Conservation (phyloP, 2,888 invertebrate species). For the Nymphalis polychloros region DNA sequence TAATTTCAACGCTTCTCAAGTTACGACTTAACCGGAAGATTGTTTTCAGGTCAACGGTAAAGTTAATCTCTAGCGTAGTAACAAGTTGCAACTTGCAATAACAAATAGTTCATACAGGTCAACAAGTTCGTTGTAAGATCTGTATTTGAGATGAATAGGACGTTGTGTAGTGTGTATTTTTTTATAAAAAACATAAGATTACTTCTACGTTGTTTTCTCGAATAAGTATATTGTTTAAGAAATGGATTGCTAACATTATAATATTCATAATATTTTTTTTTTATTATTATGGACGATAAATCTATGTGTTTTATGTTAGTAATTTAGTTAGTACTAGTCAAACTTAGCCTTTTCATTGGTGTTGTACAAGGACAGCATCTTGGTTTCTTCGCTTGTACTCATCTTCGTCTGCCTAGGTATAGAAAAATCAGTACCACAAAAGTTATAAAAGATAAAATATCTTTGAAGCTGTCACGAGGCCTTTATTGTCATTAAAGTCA, state of each 20-base stretch:
- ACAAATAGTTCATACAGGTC: slow-evolving; percentile 8
- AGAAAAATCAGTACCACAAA: too few relatives aligned
- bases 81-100: background rate
- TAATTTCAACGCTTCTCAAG: background rate
- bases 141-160: background rate
- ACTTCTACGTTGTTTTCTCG: background rate
- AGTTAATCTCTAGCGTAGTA: slow-evolving; percentile 5
- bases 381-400: too few relatives aligned
- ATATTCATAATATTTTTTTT: too few relatives aligned
- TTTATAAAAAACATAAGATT: background rate
- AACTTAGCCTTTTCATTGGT: too few relatives aligned
- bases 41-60: slow-evolving; percentile 11
- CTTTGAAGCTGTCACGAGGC: too few relatives aligned
- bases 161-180: background rate
- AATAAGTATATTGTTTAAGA: background rate
- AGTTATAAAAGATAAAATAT: too few relatives aligned
- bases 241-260: background rate
- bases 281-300: too few relatives aligned
- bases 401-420: too few relatives aligned
- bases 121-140: background rate
- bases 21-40: background rate
- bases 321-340: too few relatives aligned
- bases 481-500: too few relatives aligned
- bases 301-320: too few relatives aligned
- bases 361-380: too few relatives aligned